A percentile compares a stretch with the other conserved stretches of the same genome.
phyloP scores from a whole-genome alignment of 2,113 vertebrate genomes.

The Burhinus bistriatus region DNA sequence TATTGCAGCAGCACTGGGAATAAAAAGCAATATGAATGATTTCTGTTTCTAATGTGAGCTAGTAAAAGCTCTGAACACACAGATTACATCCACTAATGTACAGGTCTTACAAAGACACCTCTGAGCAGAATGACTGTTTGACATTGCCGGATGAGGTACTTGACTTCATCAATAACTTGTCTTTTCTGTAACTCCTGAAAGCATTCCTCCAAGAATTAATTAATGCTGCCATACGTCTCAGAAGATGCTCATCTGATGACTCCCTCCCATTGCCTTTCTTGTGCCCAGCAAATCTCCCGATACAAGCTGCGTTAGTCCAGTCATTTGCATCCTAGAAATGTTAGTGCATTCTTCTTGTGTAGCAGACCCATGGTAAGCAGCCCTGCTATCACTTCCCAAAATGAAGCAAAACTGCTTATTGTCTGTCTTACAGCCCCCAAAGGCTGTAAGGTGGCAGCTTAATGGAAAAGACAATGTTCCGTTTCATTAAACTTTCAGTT shows the following conservation, averaged over 20 bases:
- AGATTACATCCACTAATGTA: background rate
- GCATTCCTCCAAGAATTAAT: background rate
- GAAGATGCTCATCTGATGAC: background rate
- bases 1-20: background rate
- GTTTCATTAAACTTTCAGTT: constrained; percentile 1
- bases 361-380: background rate
- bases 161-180: background rate
- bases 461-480: background rate
- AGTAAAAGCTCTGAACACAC: background rate
- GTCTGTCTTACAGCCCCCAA: background rate
- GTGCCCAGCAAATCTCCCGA: background rate
- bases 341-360: background rate
- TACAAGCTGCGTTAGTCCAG: background rate
- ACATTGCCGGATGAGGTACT: background rate
- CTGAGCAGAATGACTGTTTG: background rate
- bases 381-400: background rate
- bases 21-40: background rate
- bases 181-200: background rate
- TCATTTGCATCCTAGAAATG: background rate
- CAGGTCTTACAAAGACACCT: background rate
- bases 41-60: background rate
- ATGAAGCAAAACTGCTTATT: background rate
- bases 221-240: background rate
- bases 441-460: background rate
- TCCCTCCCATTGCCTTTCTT: background rate